phyloP scores from a whole-genome alignment of 2,888 invertebrate species.

The Dinocampus coccinellae region DNA sequence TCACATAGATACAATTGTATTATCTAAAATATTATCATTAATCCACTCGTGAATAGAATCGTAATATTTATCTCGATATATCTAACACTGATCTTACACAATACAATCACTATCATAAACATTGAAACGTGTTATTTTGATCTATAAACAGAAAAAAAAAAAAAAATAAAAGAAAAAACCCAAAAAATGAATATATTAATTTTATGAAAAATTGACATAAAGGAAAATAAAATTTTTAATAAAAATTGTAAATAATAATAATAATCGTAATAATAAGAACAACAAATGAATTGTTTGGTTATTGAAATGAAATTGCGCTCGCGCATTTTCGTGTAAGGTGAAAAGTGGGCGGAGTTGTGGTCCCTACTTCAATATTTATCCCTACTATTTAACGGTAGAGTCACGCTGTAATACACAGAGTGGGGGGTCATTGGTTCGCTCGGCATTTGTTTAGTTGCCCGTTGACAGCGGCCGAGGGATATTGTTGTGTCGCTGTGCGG shows the following conservation, averaged over 20 bases:
- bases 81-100: neutral
- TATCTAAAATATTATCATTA: neutral
- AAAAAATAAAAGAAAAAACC: too few relatives aligned
- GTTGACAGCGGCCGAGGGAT: conserved; percentile 66
- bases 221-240: too few relatives aligned
- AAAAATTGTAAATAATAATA: too few relatives aligned
- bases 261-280: too few relatives aligned
- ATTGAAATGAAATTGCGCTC: neutral
- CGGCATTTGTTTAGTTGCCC: conserved; percentile 67
- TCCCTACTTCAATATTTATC: conserved; percentile 14
- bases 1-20: too few relatives aligned
- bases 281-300: too few relatives aligned
- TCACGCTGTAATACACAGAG: conserved; percentile 53
- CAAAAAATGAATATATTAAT: too few relatives aligned
- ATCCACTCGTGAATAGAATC: neutral
- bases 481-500: conserved; percentile 52
- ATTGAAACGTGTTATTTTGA: neutral
- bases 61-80: neutral
- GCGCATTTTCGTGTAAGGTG: neutral
- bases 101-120: neutral
- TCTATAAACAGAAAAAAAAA: neutral
- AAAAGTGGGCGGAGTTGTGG: conserved; percentile 47
- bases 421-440: conserved; percentile 63
- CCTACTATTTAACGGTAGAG: conserved; percentile 36
- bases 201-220: too few relatives aligned